Conservation (phyloP, 2,113 vertebrate species). For the Columbina picui region DNA sequence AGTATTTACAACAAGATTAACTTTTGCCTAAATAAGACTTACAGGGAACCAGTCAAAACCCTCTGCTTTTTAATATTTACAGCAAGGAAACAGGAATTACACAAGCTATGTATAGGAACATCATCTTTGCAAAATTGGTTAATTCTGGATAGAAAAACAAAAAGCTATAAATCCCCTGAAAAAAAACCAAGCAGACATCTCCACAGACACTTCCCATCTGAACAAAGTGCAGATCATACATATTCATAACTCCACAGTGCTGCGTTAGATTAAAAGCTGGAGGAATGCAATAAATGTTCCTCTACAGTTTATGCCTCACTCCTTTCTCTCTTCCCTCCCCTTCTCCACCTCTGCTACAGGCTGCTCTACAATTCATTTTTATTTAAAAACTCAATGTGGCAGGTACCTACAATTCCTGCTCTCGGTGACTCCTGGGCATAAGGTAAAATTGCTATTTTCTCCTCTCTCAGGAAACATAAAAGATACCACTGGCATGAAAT, state of each 20-base stretch:
- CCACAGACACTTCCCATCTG: constrained; percentile 59
- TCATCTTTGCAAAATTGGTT: constrained; percentile 56
- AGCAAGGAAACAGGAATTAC: constrained; percentile 59
- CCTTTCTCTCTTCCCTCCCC: background rate
- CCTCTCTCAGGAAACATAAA: constrained; percentile 70
- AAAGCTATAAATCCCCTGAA: constrained; percentile 29
- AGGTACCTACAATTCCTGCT: constrained; percentile 35
- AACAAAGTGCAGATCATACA: constrained; percentile 67
- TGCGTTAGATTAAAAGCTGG: constrained; percentile 54
- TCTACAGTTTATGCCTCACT: constrained; percentile 29
- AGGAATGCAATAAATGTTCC: constrained; percentile 52
- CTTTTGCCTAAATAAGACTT: constrained; percentile 8
- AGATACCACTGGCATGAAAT: constrained; percentile 56
- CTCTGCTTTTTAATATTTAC: constrained; percentile 68
- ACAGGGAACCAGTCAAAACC: constrained; percentile 11
- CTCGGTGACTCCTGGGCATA: constrained; percentile 48
- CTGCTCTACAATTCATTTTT: constrained; percentile 47
- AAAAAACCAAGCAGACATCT: constrained; percentile 31
- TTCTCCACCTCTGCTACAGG: background rate
- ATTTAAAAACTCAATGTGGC: constrained; percentile 42
- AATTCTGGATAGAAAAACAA: constrained; percentile 63
- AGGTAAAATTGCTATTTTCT: constrained; percentile 66
- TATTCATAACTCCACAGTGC: constrained; percentile 55
- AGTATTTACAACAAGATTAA: constrained; percentile 42
- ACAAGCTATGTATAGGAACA: constrained; percentile 44